phyloP scores from a whole-genome alignment of 1,140 invertebrate genomes.

The Drosophila ambigua region DNA sequence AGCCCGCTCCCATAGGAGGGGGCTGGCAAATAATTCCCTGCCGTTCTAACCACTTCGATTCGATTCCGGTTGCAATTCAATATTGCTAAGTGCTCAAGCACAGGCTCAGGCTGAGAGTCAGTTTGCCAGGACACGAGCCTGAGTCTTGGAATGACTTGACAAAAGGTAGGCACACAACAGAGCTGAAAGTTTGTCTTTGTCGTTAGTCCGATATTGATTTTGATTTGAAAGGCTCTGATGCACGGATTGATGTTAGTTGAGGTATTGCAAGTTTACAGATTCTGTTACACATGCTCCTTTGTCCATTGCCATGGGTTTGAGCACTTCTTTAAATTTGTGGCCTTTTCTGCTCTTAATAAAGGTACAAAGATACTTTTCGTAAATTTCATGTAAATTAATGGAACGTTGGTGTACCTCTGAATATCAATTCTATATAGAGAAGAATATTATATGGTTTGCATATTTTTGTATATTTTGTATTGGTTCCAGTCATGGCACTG shows the following conservation, averaged over 20 bases:
- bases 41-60: slow-evolving; percentile 64
- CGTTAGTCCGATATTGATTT: slow-evolving; percentile 40
- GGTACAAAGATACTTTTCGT: too few relatives aligned
- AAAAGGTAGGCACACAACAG: slow-evolving; percentile 43
- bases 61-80: slow-evolving; percentile 53
- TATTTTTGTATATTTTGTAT: too few relatives aligned
- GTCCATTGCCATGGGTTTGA: not conserved
- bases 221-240: slow-evolving; percentile 33
- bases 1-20: not conserved
- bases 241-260: slow-evolving; percentile 1
- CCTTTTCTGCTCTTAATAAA: too few relatives aligned
- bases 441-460: too few relatives aligned
- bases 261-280: slow-evolving; percentile 4
- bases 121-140: slow-evolving; percentile 21
- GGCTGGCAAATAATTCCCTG: slow-evolving; percentile 52
- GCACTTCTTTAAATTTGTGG: too few relatives aligned
- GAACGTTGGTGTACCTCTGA: too few relatives aligned
- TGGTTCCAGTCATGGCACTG: too few relatives aligned
- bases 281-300: not conserved
- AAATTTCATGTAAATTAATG: too few relatives aligned
- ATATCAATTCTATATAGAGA: too few relatives aligned
- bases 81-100: slow-evolving; percentile 67
- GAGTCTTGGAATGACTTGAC: slow-evolving; percentile 55
- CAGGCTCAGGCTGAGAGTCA: not conserved
- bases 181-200: slow-evolving; percentile 35